Evolutionary conservation across 2,888 invertebrate genomes (phyloP).

Genomic region (Drosophila melanosoma): DNA sequence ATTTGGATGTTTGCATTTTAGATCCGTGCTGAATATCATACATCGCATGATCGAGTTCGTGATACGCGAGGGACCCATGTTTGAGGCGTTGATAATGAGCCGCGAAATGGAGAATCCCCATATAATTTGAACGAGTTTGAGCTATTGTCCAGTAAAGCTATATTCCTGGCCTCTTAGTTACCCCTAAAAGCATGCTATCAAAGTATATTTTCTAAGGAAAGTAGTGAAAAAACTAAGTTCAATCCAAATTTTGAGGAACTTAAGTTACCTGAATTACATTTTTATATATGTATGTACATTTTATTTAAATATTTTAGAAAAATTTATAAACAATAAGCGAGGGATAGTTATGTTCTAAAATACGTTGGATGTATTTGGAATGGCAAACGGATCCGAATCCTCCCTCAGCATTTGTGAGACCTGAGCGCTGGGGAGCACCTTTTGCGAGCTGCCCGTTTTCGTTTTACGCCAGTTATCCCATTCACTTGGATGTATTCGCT

Average conservation of each 20-base stretch:
- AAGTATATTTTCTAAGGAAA: background rate
- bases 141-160: background rate
- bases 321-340: conserved; percentile 31
- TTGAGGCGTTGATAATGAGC: conserved; percentile 99
- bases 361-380: conserved; percentile 64
- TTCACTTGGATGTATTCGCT: conserved; percentile 82
- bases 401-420: conserved; percentile 75
- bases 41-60: conserved; percentile 99
- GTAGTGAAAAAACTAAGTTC: background rate
- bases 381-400: conserved; percentile 54
- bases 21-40: conserved; percentile 91
- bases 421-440: conserved; percentile 72
- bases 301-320: conserved; percentile 20
- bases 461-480: conserved; percentile 83
- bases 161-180: background rate
- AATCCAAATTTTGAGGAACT: background rate
- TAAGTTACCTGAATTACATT: background rate
- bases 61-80: conserved; percentile 99
- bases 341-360: conserved; percentile 25
- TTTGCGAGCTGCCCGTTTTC: conserved; percentile 80
- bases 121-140: background rate
- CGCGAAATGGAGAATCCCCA: conserved; percentile 98
- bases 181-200: background rate
- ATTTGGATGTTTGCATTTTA: conserved; percentile 20
- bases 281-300: conserved; percentile 20